Percentiles rank a stretch among this genome's conserved stretches.
These are phyloP conservation scores for Oscheius sp. DNA, from an alignment of 2,888 invertebrate species.

Conservation along the genomic window DNA sequence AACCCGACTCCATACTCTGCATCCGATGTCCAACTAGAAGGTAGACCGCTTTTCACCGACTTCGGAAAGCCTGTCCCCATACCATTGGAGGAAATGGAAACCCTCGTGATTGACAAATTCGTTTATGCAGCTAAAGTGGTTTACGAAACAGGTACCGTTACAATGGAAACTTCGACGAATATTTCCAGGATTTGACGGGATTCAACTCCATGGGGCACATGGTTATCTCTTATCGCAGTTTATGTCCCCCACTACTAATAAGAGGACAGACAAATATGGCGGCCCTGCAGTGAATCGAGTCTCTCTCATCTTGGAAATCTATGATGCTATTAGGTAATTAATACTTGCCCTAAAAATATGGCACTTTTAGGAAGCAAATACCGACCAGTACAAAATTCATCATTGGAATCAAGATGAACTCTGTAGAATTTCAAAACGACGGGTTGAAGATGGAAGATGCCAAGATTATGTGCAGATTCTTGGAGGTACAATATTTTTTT, in stretches of 20 bases:
- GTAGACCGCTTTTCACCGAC: conserved; percentile 19
- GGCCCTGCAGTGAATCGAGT: conserved; percentile 56
- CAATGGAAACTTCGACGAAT: neutral
- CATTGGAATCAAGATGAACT: conserved; percentile 64
- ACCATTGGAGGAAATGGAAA: conserved; percentile 55
- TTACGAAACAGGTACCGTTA: conserved; percentile 41
- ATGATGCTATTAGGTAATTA: conserved; percentile 54
- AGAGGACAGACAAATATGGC: conserved; percentile 63
- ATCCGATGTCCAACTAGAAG: conserved; percentile 52
- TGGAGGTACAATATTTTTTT: neutral
- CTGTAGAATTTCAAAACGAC: conserved; percentile 61
- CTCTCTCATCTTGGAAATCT: conserved; percentile 59
- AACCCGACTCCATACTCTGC: conserved; percentile 56
- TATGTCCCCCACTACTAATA: conserved; percentile 61
- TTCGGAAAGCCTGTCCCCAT: conserved; percentile 58
- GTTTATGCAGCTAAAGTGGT: conserved; percentile 46
- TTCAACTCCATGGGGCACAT: conserved; percentile 63
- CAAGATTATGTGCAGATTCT: neutral
- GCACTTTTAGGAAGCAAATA: neutral
- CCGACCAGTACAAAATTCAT: conserved; percentile 49
- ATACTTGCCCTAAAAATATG: neutral
- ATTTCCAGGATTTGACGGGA: conserved; percentile 57
- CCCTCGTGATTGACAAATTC: conserved; percentile 54
- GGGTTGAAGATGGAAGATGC: conserved; percentile 41
- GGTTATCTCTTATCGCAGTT: conserved; percentile 66